These are phyloP conservation scores for Drosophila vallismaia DNA, from an alignment of 2,888 invertebrate species.

Conservation along the genomic window DNA sequence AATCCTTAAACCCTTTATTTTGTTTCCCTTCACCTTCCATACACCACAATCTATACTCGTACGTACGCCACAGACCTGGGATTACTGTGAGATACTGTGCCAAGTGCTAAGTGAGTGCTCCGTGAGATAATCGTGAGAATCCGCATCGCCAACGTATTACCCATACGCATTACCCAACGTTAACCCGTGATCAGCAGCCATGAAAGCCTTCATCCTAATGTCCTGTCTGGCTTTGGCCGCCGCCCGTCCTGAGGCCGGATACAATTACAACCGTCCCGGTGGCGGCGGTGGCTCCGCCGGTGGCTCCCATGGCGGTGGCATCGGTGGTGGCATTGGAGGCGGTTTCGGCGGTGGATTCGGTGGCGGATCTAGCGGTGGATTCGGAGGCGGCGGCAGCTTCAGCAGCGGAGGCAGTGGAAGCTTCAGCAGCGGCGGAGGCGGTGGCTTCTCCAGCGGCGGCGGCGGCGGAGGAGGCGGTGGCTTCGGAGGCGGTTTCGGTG, in stretches of 20 bases:
- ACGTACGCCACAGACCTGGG: slow-evolving; percentile 71
- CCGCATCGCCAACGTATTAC: slow-evolving; percentile 47
- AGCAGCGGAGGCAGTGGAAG: slow-evolving; percentile 47
- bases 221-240: slow-evolving; percentile 84
- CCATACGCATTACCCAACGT: slow-evolving; percentile 44
- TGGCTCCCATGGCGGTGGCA: slow-evolving; percentile 64
- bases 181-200: slow-evolving; percentile 57
- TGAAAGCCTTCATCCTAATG: slow-evolving; percentile 84
- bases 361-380: slow-evolving; percentile 59
- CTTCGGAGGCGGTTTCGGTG: slow-evolving; percentile 39
- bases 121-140: slow-evolving; percentile 33
- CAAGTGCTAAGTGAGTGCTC: slow-evolving; percentile 67
- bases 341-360: slow-evolving; percentile 72
- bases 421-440: slow-evolving; percentile 55
- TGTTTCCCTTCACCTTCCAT: slow-evolving; percentile 60
- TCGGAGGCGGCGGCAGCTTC: slow-evolving; percentile 52
- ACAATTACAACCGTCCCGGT: slow-evolving; percentile 84
- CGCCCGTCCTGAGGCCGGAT: slow-evolving; percentile 84
- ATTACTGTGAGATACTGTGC: slow-evolving; percentile 76
- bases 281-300: slow-evolving; percentile 81
- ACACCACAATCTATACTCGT: slow-evolving; percentile 24
- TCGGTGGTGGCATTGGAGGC: slow-evolving; percentile 52
- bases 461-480: slow-evolving; percentile 63
- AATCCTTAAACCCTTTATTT: slow-evolving; percentile 52
- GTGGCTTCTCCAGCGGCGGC: slow-evolving; percentile 57